Percentiles rank a stretch among this genome's conserved stretches.
phyloP scores from a whole-genome alignment of 1,140 invertebrate species.

The Zaprionus davidi region DNA sequence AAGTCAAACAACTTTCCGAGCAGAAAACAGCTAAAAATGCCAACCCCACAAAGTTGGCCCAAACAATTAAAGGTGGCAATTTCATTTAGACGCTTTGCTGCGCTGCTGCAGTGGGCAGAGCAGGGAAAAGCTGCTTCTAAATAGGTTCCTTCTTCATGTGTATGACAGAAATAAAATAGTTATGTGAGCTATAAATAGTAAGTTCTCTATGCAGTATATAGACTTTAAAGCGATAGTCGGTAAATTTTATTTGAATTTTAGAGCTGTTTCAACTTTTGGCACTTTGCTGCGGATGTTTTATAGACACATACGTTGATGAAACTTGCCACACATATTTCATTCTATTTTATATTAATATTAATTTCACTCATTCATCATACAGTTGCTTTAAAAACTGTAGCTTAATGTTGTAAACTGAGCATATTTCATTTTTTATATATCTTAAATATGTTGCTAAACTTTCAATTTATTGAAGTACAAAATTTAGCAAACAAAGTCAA shows the following conservation, averaged over 20 bases:
- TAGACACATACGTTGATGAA: no score
- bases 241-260: not conserved
- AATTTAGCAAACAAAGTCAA: no score
- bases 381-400: no score
- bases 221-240: not conserved
- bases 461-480: no score
- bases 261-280: no score
- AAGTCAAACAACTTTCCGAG: conserved; percentile 17
- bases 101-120: conserved; percentile 3
- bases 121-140: not conserved
- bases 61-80: conserved; percentile 76
- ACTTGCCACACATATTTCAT: no score
- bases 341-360: no score
- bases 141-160: not conserved
- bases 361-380: no score
- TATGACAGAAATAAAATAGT: not conserved
- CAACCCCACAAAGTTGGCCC: conserved; percentile 47
- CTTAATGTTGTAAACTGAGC: no score
- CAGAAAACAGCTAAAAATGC: conserved; percentile 23
- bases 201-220: not conserved
- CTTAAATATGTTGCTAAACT: no score
- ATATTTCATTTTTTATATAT: no score
- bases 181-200: not conserved
- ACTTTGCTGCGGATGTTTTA: no score
- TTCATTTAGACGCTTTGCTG: conserved; percentile 43